Evolutionary conservation across 2,888 invertebrate genomes (phyloP), one percentile per base, ranked within the genome.

Genomic region (Rhorus exstirpatorius): DNA sequence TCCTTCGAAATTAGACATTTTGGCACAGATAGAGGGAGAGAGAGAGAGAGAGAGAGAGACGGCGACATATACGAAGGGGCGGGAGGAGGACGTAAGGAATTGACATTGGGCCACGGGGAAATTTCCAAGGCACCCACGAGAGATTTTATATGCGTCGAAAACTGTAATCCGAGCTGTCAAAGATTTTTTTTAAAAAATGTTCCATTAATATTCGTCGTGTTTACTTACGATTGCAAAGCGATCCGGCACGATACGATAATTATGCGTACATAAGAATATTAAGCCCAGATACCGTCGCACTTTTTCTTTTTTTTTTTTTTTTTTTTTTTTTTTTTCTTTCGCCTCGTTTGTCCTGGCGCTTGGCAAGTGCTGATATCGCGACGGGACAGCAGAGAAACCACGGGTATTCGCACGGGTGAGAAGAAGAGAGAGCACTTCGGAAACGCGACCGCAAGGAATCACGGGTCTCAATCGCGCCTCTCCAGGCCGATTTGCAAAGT

Each of bases 191-290:
- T 19, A n/a, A n/a, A n/a, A n/a, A n/a, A n/a, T n/a, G n/a, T 17
- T 26, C 49, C 8, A 1, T 35, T 7, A 53, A 3, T 19, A 31
- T 65, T 58, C 0, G 78, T 41, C 51, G 35, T 58, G 41, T 51
- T 3, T 89, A 91, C 91, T 91, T 87, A 91, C 91, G 88, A 84
- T 87, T 90, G 86, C 85, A 79, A 84, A 86, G 86, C 86, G 83
- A 84, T 87, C 87, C 86, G 86, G 85, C 84, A 83, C 84, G 84
- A 81, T 78, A 81, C 84, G 84, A 87, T 74, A 85, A 85, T 89
- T 88, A 90, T 85, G 83, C 88, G 85, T 88, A 86, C 88, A 90
- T 90, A 88, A 86, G 89, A 88, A 86, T 83, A 86, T 71, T 77
- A 26, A 68, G 55, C 38, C 53, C 71, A 84, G 82, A 79, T 83